Percentiles rank a stretch among this genome's conserved stretches.
These are phyloP conservation scores for Psammodynastes pulverulentus DNA, from an alignment of 2,113 vertebrate species.

Conservation along the genomic window DNA sequence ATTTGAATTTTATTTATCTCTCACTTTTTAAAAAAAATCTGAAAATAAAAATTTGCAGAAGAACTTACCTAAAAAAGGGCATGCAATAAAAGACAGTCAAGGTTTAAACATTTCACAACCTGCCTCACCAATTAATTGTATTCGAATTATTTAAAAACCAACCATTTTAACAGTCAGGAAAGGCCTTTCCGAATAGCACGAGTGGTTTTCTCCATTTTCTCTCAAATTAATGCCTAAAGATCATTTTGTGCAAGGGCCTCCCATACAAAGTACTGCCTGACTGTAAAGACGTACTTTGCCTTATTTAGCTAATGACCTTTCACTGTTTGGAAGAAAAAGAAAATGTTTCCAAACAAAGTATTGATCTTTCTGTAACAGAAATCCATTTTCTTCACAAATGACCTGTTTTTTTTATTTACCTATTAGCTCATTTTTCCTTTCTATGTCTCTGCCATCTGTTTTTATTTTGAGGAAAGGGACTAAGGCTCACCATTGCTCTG, in stretches of 20 bases:
- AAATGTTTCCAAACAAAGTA: not conserved
- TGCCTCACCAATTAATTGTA: not conserved
- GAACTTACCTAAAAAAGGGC: not conserved
- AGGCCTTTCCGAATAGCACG: not conserved
- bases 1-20: not conserved
- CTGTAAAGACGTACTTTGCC: not conserved
- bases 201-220: not conserved
- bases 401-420: not conserved
- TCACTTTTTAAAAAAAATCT: not conserved
- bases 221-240: not conserved
- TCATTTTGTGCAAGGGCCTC: not conserved
- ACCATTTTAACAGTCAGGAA: not conserved
- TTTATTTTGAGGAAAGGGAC: not conserved
- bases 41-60: not conserved
- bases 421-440: not conserved
- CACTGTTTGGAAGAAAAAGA: not conserved
- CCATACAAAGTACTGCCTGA: not conserved
- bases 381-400: not conserved
- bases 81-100: not conserved
- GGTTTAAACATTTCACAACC: not conserved
- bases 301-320: not conserved
- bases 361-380: not conserved
- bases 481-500: not conserved
- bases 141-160: not conserved
- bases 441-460: not conserved